Evolutionary conservation across 2,797 vertebrate genomes (phyloP).

Genomic region (Pipistrellus nathusii): DNA sequence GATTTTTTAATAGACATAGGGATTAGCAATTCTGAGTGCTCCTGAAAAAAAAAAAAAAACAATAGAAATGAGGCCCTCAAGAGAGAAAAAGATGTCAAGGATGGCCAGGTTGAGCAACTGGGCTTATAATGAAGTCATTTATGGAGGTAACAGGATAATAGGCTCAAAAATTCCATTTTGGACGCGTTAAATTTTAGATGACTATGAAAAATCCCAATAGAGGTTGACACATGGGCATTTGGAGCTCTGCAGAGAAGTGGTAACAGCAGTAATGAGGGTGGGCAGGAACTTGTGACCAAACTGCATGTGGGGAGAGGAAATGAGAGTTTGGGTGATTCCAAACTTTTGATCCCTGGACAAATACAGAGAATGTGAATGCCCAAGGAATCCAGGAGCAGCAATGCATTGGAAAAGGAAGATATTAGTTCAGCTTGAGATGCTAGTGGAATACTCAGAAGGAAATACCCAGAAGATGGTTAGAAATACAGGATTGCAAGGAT

Average conservation of each 20-base stretch:
- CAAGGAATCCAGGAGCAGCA: background rate
- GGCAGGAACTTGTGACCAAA: background rate
- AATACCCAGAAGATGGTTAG: background rate
- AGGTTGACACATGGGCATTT: background rate
- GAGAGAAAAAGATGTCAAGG: background rate
- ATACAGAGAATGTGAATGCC: background rate
- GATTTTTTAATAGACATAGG: conserved; percentile 8
- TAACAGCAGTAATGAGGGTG: background rate
- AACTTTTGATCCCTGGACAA: background rate
- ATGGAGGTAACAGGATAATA: background rate
- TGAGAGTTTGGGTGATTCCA: background rate
- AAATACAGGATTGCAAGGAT: background rate
- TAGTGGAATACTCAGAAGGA: background rate
- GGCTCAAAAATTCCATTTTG: background rate
- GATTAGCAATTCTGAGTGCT: conserved; percentile 30
- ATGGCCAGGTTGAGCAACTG: background rate
- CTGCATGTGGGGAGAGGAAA: background rate
- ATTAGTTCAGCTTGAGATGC: background rate
- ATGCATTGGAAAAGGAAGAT: background rate
- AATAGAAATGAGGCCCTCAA: background rate
- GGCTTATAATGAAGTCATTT: background rate
- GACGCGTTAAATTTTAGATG: background rate
- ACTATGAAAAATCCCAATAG: background rate
- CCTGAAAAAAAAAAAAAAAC: background rate
- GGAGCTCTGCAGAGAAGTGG: background rate